Conservation (phyloP, 2,888 invertebrate genomes). For the Atrina japonica region DNA sequence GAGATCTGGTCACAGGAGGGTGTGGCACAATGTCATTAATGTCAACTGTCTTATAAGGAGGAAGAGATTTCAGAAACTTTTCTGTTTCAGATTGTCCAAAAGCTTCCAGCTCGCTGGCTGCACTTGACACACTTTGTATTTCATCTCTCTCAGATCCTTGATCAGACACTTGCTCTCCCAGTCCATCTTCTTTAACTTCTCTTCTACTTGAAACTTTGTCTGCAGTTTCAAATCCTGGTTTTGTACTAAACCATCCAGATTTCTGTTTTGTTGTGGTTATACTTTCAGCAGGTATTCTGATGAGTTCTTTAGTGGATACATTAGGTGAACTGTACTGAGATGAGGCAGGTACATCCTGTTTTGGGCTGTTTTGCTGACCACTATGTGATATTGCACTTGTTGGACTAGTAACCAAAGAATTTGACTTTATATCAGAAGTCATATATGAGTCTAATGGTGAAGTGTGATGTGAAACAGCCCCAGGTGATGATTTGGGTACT, state of each 20-base stretch:
- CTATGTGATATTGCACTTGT: background rate
- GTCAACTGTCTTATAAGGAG: conserved; percentile 60
- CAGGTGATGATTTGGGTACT: too few relatives aligned
- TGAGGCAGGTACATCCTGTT: too few relatives aligned
- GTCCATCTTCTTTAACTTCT: background rate
- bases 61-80: conserved; percentile 61
- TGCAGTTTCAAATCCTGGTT: conserved; percentile 1
- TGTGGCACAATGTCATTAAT: conserved; percentile 57
- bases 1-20: conserved; percentile 26
- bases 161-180: background rate
- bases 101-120: conserved; percentile 56
- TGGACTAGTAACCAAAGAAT: background rate
- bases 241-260: conserved; percentile 55
- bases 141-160: conserved; percentile 38
- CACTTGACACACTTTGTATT: conserved; percentile 55
- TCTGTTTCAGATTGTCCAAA: conserved; percentile 59
- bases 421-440: background rate
- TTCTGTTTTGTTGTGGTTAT: conserved; percentile 71
- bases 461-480: too few relatives aligned
- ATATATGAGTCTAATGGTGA: too few relatives aligned
- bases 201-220: background rate
- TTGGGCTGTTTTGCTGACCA: too few relatives aligned
- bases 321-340: too few relatives aligned
- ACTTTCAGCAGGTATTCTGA: conserved; percentile 71
- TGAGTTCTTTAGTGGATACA: conserved; percentile 61